These are phyloP conservation scores for Caenorhabditis zanzibari DNA, from an alignment of 2,888 invertebrate species.

Conservation along the genomic window DNA sequence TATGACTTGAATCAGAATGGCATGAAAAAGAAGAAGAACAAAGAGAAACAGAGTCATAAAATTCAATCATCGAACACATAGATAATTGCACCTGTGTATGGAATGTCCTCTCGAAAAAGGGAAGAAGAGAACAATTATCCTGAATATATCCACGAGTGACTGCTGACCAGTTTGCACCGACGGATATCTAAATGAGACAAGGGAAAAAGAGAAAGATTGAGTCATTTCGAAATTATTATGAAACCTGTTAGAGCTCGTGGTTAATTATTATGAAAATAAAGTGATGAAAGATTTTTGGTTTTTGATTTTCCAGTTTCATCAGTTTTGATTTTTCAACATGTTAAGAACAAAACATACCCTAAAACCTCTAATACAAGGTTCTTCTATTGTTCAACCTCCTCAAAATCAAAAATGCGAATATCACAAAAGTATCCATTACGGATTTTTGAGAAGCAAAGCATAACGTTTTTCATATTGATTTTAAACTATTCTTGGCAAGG, in stretches of 20 bases:
- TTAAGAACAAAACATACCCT: too few species aligned
- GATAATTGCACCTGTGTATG: conserved; percentile 43
- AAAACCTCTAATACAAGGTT: too few species aligned
- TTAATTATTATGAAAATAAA: neutral
- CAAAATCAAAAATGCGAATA: too few species aligned
- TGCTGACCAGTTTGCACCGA: conserved; percentile 35
- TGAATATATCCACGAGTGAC: conserved; percentile 28
- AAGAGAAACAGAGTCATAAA: conserved; percentile 51
- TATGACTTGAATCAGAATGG: neutral
- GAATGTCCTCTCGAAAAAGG: conserved; percentile 41
- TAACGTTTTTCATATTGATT: too few species aligned
- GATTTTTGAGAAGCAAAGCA: too few species aligned
- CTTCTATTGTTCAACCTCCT: too few species aligned
- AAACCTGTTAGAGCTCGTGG: conserved; percentile 6
- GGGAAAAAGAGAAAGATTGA: neutral
- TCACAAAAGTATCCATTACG: too few species aligned
- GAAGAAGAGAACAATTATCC: conserved; percentile 28
- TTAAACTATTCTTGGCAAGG: too few species aligned
- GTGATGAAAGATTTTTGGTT: neutral
- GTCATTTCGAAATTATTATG: conserved; percentile 22
- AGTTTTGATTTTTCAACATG: neutral
- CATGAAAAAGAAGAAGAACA: conserved; percentile 11
- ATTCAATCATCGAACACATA: conserved; percentile 41
- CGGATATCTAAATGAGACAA: conserved; percentile 39
- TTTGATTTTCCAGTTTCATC: neutral